These are phyloP conservation scores for Lerema accius DNA, from an alignment of 1,140 invertebrate species.

Conservation along the genomic window DNA sequence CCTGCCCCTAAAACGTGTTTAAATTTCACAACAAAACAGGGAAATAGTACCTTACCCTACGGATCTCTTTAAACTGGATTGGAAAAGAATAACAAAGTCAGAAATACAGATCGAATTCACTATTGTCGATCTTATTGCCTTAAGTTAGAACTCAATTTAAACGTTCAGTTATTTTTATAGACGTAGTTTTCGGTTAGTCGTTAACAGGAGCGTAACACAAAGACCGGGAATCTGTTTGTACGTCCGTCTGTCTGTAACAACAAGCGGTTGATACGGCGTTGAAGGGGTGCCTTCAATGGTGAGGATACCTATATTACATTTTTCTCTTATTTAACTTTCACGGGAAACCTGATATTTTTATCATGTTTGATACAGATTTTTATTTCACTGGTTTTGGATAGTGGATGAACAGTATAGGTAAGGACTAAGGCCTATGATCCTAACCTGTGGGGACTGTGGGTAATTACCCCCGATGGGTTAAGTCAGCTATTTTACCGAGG, in stretches of 20 bases:
- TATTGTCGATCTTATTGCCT: neutral
- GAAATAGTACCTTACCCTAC: neutral
- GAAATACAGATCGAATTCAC: neutral
- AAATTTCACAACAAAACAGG: slow-evolving; percentile 2
- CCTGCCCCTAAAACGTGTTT: neutral
- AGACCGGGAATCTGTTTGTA: slow-evolving; percentile 61
- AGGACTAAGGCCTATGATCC: no score
- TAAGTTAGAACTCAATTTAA: slow-evolving; percentile 15
- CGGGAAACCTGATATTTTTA: neutral
- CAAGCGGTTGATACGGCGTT: slow-evolving; percentile 63
- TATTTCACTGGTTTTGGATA: no score
- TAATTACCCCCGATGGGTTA: no score
- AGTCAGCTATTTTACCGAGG: no score
- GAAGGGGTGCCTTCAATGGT: slow-evolving; percentile 60
- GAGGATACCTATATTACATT: slow-evolving; percentile 50
- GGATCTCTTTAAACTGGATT: slow-evolving; percentile 29
- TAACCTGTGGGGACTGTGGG: no score
- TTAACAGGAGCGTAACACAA: slow-evolving; percentile 43
- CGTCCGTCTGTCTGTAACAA: slow-evolving; percentile 70
- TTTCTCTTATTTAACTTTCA: slow-evolving; percentile 13
- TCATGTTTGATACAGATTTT: neutral
- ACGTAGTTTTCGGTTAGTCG: slow-evolving; percentile 1
- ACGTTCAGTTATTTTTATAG: neutral
- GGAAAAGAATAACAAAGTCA: slow-evolving; percentile 7
- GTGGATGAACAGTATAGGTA: no score